Conservation (phyloP, 2,888 invertebrate genomes). For the Geophilus truncorum region DNA sequence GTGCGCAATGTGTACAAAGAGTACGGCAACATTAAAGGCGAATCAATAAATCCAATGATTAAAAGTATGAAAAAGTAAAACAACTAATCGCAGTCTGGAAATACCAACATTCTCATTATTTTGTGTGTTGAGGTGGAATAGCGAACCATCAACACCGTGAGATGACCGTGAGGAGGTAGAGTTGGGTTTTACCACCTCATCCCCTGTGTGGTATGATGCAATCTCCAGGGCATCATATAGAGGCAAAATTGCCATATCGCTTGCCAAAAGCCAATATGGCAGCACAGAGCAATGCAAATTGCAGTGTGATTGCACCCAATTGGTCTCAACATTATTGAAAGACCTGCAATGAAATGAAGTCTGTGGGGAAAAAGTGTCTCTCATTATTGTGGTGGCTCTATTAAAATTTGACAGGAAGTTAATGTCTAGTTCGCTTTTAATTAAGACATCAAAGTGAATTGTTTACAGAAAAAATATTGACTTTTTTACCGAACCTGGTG, state of each 20-base stretch:
- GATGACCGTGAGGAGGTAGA: neutral
- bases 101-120: neutral
- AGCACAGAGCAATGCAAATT: neutral
- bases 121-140: neutral
- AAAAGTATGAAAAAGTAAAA: neutral
- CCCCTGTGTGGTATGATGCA: neutral
- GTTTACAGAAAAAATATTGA: too few species aligned
- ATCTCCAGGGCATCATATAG: neutral
- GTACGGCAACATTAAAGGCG: too few species aligned
- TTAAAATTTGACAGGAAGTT: neutral
- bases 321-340: neutral
- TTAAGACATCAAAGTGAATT: too few species aligned
- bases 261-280: neutral
- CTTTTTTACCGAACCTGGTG: too few species aligned
- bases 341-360: neutral
- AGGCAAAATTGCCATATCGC: neutral
- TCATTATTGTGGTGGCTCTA: neutral
- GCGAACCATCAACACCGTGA: too few species aligned
- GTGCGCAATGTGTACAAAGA: too few species aligned
- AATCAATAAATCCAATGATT: too few species aligned
- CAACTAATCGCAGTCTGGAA: neutral
- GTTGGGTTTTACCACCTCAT: neutral
- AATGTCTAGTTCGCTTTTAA: too few species aligned
- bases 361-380: neutral
- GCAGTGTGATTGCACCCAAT: neutral